A percentile compares a stretch with the other conserved stretches of the same genome.
Evolutionary conservation across 1,140 invertebrate species (phyloP).

Genomic region (Pemphigus obesinymphae): DNA sequence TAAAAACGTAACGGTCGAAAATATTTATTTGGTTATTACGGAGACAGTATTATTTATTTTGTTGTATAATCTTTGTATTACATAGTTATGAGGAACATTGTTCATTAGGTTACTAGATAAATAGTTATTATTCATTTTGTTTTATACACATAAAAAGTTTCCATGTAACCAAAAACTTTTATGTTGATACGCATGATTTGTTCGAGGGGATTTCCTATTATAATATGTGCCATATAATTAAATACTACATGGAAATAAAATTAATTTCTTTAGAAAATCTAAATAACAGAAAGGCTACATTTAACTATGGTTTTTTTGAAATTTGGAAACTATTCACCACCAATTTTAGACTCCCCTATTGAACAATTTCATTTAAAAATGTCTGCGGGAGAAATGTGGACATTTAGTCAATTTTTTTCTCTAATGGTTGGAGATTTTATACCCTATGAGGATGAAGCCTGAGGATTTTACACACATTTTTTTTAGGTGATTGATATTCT

Average conservation of each 20-base stretch:
- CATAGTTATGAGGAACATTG: no score
- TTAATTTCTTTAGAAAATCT: background rate
- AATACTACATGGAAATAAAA: background rate
- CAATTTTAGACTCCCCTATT: background rate
- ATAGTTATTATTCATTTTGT: no score
- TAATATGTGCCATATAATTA: background rate
- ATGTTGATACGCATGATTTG: background rate
- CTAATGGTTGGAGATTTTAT: background rate
- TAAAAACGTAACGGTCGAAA: no score
- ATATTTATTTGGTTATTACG: no score
- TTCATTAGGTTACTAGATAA: no score
- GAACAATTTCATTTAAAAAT: background rate
- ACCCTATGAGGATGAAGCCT: background rate
- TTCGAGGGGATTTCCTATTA: background rate
- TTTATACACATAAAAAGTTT: background rate
- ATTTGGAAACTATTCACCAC: background rate
- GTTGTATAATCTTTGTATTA: no score
- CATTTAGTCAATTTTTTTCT: background rate
- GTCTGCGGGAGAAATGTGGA: background rate
- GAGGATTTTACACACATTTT: background rate
- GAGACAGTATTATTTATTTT: no score
- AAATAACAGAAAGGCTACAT: background rate
- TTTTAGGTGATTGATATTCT: background rate
- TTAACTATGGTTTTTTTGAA: background rate
- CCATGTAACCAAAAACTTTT: background rate